Percentiles rank a stretch among this genome's conserved stretches.
phyloP scores from a whole-genome alignment of 2,797 vertebrate species.

The Myotis planiceps region DNA sequence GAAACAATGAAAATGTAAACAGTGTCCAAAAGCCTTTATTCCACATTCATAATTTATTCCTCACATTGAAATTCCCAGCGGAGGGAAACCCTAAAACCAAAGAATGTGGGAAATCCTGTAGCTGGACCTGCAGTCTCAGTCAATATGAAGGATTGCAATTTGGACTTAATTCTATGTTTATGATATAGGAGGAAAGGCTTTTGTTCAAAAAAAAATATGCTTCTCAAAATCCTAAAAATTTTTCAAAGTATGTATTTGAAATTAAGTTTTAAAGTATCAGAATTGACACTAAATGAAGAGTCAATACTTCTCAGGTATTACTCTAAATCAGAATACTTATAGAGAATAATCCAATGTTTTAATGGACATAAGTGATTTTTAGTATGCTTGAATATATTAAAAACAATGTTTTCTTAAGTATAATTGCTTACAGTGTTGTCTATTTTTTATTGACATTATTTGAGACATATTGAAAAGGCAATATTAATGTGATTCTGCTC shows the following conservation, averaged over 20 bases:
- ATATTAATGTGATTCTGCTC: too few relatives aligned
- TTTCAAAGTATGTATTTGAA: background rate
- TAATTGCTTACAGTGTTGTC: background rate
- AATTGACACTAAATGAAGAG: too few relatives aligned
- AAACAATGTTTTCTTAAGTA: too few relatives aligned
- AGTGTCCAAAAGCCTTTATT: too few relatives aligned
- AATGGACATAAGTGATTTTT: background rate
- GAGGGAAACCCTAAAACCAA: background rate
- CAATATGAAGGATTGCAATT: background rate
- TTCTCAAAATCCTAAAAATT: background rate
- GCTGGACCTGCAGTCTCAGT: background rate
- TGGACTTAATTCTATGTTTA: background rate
- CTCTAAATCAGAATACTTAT: too few relatives aligned
- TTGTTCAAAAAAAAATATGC: background rate
- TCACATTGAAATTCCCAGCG: background rate
- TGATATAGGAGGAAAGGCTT: background rate
- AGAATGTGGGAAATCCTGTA: background rate
- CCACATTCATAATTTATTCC: too few relatives aligned
- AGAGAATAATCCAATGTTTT: too few relatives aligned
- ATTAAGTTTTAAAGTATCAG: too few relatives aligned
- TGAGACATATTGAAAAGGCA: too few relatives aligned
- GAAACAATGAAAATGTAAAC: background rate
- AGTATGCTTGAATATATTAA: too few relatives aligned
- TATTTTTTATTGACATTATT: background rate
- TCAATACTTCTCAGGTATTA: too few relatives aligned